Evolutionary conservation across 2,888 invertebrate species (phyloP).

Genomic region (Tenthredo livida): DNA sequence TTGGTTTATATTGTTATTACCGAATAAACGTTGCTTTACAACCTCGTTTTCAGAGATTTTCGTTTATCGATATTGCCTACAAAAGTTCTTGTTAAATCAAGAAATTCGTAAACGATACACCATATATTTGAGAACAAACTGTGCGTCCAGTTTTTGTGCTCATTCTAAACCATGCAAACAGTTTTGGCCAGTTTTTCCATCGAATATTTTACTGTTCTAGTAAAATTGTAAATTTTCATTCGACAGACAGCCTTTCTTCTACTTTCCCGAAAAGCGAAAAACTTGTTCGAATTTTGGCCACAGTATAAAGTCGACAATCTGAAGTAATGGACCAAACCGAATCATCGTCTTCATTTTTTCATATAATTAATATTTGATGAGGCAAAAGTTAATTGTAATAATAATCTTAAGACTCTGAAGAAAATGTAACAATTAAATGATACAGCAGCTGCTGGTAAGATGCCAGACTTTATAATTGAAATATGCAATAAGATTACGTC

Average conservation of each 20-base stretch:
- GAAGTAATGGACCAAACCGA: background rate
- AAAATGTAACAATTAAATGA: background rate
- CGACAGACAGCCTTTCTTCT: background rate
- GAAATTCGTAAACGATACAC: background rate
- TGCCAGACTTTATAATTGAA: background rate
- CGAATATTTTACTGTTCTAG: background rate
- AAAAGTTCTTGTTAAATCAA: background rate
- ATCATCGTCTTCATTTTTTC: background rate
- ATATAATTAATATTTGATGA: background rate
- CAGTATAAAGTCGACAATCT: background rate
- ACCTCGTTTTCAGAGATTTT: constrained; percentile 19
- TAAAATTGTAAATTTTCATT: constrained; percentile 12
- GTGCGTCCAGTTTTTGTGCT: background rate
- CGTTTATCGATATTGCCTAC: constrained; percentile 26
- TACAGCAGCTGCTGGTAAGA: background rate
- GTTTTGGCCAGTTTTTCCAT: background rate
- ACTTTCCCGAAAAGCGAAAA: background rate
- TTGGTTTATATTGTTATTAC: background rate
- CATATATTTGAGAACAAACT: background rate
- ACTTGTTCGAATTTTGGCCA: background rate
- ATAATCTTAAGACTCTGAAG: background rate
- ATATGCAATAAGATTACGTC: constrained; percentile 1
- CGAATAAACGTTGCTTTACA: constrained; percentile 4
- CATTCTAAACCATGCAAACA: background rate
- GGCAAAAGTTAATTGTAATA: background rate